phyloP scores from a whole-genome alignment of 2,113 vertebrate genomes.

The Istiophorus platypterus region DNA sequence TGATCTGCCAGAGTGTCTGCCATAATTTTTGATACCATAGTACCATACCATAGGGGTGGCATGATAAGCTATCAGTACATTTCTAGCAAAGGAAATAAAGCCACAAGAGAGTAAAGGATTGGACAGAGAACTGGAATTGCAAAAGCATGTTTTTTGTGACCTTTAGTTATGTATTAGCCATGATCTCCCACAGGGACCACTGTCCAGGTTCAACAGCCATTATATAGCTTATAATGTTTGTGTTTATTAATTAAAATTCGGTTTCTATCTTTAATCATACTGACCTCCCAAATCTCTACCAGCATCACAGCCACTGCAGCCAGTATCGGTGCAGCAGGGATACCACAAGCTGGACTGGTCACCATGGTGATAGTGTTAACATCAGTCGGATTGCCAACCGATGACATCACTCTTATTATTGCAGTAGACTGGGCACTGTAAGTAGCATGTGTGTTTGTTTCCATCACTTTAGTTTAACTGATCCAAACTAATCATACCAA shows the following conservation, averaged over 20 bases:
- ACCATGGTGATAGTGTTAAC: slow-evolving; percentile 99
- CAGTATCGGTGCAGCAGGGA: slow-evolving; percentile 97
- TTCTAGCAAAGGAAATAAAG: too few species aligned
- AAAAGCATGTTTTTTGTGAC: too few species aligned
- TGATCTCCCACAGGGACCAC: too few species aligned
- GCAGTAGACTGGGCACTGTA: slow-evolving; percentile 98
- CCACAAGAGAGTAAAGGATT: too few species aligned
- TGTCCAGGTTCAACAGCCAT: neutral
- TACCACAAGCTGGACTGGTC: slow-evolving; percentile 96
- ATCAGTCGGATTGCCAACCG: slow-evolving; percentile 96
- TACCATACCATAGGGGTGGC: too few species aligned
- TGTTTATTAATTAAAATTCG: neutral
- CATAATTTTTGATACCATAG: too few species aligned
- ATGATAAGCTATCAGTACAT: too few species aligned
- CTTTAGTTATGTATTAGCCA: too few species aligned
- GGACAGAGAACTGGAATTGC: too few species aligned
- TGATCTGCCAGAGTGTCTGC: too few species aligned
- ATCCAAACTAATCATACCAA: neutral
- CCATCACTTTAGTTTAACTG: neutral
- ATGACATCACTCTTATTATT: slow-evolving; percentile 97
- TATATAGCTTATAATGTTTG: neutral
- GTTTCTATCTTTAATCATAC: neutral
- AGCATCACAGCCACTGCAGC: slow-evolving; percentile 98
- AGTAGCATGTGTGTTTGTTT: slow-evolving; percentile 72
- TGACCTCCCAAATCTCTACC: slow-evolving; percentile 25